phyloP scores from a whole-genome alignment of 2,113 vertebrate species.

The Damaliscus lunatus region DNA sequence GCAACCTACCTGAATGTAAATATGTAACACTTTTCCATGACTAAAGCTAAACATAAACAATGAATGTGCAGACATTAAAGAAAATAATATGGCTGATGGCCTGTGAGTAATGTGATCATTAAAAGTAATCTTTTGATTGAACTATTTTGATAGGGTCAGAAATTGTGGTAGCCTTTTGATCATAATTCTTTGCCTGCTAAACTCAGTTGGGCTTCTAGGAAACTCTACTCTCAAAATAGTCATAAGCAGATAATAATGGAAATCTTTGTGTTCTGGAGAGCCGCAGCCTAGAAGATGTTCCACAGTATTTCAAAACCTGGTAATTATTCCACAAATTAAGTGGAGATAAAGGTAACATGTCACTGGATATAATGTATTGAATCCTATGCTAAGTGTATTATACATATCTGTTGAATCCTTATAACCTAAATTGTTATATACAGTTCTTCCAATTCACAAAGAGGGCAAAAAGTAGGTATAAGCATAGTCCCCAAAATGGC shows the following conservation, averaged over 20 bases:
- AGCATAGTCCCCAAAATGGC: background rate
- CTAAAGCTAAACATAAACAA: background rate
- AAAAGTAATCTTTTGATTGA: background rate
- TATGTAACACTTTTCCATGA: background rate
- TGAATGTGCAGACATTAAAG: background rate
- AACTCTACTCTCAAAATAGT: background rate
- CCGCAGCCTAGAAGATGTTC: background rate
- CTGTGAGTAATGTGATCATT: background rate
- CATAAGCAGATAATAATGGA: slow-evolving; percentile 15
- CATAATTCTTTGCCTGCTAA: background rate
- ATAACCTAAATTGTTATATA: background rate
- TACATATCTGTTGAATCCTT: background rate
- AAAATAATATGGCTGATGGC: background rate
- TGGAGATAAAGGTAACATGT: slow-evolving; percentile 11
- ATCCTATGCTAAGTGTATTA: background rate
- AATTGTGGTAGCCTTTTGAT: background rate
- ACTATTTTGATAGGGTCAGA: background rate
- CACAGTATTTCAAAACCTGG: background rate
- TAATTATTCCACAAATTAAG: slow-evolving; percentile 37
- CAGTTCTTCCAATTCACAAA: background rate
- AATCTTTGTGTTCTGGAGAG: background rate
- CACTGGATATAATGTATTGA: background rate
- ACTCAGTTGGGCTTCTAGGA: background rate
- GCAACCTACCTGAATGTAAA: background rate
- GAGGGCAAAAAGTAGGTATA: background rate